These are phyloP conservation scores for Oeneis ivallda DNA, from an alignment of 2,888 invertebrate genomes.

Conservation along the genomic window DNA sequence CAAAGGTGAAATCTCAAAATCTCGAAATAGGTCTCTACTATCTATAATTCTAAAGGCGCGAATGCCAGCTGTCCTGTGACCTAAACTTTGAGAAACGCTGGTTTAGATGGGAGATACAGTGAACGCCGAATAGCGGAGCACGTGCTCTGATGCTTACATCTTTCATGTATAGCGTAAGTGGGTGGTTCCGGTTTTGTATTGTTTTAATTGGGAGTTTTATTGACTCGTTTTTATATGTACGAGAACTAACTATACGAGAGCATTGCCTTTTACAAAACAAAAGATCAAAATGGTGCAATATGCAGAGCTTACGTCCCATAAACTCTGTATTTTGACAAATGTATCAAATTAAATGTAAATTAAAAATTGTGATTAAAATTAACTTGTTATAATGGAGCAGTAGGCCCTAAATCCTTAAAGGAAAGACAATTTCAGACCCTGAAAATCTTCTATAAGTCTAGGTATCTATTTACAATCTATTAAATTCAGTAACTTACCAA, in stretches of 20 bases:
- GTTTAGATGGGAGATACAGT: constrained; percentile 49
- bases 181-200: constrained; percentile 38
- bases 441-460: too few relatives aligned
- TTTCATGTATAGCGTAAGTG: constrained; percentile 37
- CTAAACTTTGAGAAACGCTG: constrained; percentile 19
- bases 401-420: too few relatives aligned
- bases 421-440: too few relatives aligned
- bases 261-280: constrained; percentile 2
- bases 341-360: too few relatives aligned
- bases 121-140: constrained; percentile 49
- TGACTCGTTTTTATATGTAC: constrained; percentile 21
- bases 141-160: constrained; percentile 45
- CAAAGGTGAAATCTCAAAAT: too few relatives aligned
- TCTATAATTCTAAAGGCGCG: neutral
- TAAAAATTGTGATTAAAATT: too few relatives aligned
- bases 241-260: constrained; percentile 22
- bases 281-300: neutral
- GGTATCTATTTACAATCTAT: neutral
- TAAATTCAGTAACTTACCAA: constrained; percentile 58
- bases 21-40: too few relatives aligned
- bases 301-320: too few relatives aligned
- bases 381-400: too few relatives aligned
- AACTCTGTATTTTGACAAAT: too few relatives aligned
- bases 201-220: constrained; percentile 30
- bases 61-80: neutral